Base-by-base conservation (phyloP, 2,797 vertebrate species). In the Sebastes alutus region DNA sequence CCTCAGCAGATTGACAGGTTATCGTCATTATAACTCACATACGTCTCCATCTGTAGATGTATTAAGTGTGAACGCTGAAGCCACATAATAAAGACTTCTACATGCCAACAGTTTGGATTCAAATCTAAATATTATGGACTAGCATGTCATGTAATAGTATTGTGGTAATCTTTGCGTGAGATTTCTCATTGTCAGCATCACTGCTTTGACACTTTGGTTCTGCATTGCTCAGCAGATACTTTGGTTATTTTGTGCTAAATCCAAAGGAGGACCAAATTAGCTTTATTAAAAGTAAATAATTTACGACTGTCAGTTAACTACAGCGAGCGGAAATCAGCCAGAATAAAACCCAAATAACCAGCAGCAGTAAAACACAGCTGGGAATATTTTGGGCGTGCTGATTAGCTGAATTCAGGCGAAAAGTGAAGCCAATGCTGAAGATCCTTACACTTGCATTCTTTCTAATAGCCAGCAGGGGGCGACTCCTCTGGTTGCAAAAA, bases 301-400 rank as follows among this genome's bases (percentile, higher is more conserved):
- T 22, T 12, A 30, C 8, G 3, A 14, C 35, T 65, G 35, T 58
- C n/a, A 35, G 22, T 62, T 42, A n/a, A n/a, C 7, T 33, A 55
- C 2, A 30, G 13, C 1, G 0, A 33, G 10, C 30, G 35, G 75
- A 74, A 78, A 74, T 38, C 49, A 65, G 9, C 20, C 20, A 8
- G 16, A 69, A 9, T 64, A 42, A 70, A 85, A 35, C 30, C 9
- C 18, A 38, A 73, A 72, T 27, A 66, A 27, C 29, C 5, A 78
- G 35, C 6, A 32, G 33, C 75, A 29, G 18, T 71, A 56, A 75
- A 80, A 64, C 56, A 68, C 82, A 88, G 78, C 49, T 81, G 23
- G 64, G 20, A 52, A 69, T 68, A 63, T 70, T 81, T 58, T 73
- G 65, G 38, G 22, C 6, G 2, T 23, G 30, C 32, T 73, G 61